Percentiles rank a stretch among this genome's conserved stretches.
Evolutionary conservation across 2,888 invertebrate genomes (phyloP).

Genomic region (Metalampra italica): DNA sequence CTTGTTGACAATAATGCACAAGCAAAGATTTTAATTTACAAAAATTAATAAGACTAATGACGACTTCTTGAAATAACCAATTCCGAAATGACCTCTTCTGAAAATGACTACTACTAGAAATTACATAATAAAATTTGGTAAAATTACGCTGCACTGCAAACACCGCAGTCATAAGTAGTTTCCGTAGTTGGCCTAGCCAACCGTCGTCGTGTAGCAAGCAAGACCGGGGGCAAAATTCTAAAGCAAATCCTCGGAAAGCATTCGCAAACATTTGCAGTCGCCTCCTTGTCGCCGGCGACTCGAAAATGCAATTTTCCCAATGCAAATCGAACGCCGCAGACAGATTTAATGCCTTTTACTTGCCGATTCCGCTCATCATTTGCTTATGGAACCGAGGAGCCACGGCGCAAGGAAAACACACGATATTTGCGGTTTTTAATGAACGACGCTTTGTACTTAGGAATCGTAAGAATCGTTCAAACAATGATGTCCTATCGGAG

Average conservation of each 20-base stretch:
- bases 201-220: conserved; percentile 15
- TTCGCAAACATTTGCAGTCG: conserved; percentile 57
- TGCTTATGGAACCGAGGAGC: conserved; percentile 49
- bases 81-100: too few species aligned
- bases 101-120: too few species aligned
- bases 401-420: conserved; percentile 27
- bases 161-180: conserved; percentile 10
- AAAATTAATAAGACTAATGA: too few species aligned
- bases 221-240: conserved; percentile 29
- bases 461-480: too few species aligned
- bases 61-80: too few species aligned
- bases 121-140: background rate
- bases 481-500: too few species aligned
- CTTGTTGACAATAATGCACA: too few species aligned
- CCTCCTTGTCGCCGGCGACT: conserved; percentile 56
- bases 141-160: background rate
- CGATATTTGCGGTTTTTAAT: background rate
- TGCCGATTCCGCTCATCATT: conserved; percentile 66
- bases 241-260: conserved; percentile 49
- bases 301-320: conserved; percentile 73
- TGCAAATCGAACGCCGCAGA: conserved; percentile 72
- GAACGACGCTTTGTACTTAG: background rate
- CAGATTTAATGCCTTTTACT: conserved; percentile 73
- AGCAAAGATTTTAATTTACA: too few species aligned
- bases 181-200: conserved; percentile 15